A percentile compares a stretch with the other conserved stretches of the same genome.
Conservation (phyloP, 2,888 invertebrate species). For the Trachelus tabidus region DNA sequence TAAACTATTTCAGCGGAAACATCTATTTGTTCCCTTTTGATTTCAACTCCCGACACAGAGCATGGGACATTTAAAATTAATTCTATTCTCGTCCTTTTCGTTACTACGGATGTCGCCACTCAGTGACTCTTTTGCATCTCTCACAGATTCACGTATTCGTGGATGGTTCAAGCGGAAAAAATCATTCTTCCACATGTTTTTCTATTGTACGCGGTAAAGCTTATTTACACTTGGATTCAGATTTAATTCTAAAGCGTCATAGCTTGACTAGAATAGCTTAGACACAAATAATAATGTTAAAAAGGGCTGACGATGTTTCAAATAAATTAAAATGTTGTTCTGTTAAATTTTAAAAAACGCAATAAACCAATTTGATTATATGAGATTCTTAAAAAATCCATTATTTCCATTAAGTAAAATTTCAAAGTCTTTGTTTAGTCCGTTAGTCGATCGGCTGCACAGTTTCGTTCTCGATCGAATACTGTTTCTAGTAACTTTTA, state of each 20-base stretch:
- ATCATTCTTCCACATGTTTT: no score
- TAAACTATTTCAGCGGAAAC: not conserved
- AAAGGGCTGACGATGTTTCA: not conserved
- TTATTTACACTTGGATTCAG: no score
- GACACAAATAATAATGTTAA: not conserved
- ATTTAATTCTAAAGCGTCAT: no score
- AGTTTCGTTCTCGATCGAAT: not conserved
- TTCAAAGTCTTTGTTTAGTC: not conserved
- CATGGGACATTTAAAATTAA: not conserved
- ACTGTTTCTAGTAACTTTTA: conserved; percentile 10
- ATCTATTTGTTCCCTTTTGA: not conserved
- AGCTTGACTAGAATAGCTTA: not conserved
- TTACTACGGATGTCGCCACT: not conserved
- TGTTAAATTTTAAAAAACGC: not conserved
- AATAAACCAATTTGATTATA: not conserved
- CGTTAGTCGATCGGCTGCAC: not conserved
- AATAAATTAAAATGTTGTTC: not conserved
- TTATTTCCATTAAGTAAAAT: not conserved
- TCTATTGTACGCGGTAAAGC: no score
- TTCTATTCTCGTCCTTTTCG: not conserved
- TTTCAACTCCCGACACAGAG: not conserved
- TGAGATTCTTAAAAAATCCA: not conserved
- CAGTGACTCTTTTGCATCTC: not conserved
- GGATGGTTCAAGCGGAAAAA: not conserved
- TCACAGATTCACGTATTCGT: not conserved